phyloP scores from a whole-genome alignment of 2,113 vertebrate species.

The Psephotus haematonotus region DNA sequence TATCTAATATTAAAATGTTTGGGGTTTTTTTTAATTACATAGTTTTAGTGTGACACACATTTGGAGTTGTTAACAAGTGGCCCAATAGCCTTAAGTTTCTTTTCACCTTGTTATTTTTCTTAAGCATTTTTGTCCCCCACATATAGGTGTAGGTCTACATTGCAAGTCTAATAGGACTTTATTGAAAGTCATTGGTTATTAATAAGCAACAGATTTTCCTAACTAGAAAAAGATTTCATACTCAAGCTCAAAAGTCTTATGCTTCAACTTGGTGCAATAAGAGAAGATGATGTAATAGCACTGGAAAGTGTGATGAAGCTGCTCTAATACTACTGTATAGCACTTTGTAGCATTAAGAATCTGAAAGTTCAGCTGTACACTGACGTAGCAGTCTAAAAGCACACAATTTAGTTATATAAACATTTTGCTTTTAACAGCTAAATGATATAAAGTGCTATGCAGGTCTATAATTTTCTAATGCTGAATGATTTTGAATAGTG shows the following conservation, averaged over 20 bases:
- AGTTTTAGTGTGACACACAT: background rate
- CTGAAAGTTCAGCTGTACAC: background rate
- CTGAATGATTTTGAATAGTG: background rate
- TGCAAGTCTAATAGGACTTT: background rate
- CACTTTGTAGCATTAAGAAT: background rate
- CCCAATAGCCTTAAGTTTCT: background rate
- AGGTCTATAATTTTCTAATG: background rate
- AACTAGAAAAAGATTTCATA: background rate
- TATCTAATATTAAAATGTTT: background rate
- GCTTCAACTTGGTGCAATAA: background rate
- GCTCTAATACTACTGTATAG: background rate
- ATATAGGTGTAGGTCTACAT: background rate
- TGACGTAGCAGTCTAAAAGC: background rate
- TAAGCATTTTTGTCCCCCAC: background rate
- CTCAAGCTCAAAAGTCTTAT: background rate
- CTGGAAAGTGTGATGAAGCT: background rate
- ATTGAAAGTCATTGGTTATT: background rate
- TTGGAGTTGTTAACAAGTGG: background rate
- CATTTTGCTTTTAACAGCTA: background rate
- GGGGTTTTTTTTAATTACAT: background rate
- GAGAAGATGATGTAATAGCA: background rate
- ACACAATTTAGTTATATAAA: background rate
- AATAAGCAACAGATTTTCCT: background rate
- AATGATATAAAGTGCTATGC: background rate
- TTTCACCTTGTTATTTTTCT: background rate